Evolutionary conservation across 23 tunicate species (phyloP), one percentile per base, ranked within the genome.

Genomic region (Ascidia mentula): DNA sequence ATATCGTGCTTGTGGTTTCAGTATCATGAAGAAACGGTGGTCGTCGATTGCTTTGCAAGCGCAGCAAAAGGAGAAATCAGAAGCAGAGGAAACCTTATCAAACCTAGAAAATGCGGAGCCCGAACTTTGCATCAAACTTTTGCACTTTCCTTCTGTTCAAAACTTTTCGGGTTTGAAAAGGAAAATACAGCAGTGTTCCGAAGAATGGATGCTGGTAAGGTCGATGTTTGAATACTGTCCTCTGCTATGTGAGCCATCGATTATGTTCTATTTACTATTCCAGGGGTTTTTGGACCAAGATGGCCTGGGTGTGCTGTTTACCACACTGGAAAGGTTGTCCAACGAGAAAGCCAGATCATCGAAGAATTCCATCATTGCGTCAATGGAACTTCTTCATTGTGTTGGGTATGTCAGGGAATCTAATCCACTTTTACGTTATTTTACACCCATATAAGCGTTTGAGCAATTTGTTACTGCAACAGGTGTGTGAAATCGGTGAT

Each of bases 401-500:
- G 98, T 92, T 0, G 98, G 91, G 92, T 88, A 42, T 42, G 53
- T 42, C 15, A 42, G 15, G 65, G 22, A 20, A 53, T 28, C 65
- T 53, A 1, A 5, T 28, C 13, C 2, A 3, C 2, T 53, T 3
- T 53, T 53, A 9, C 65, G 65, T 28, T 9, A 28, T 53, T 20
- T 3, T 6, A 20, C 24, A 28, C 13, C 65, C 24, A 53, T 20
- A 20, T 53, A 5, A 3, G 13, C 24, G 65, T 28, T 28, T 53
- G 65, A 3, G 28, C 13, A 53, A 53, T 53, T 53, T n/a, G n/a
- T n/a, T n/a, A n/a, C 26, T 69, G 22, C 71, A 72, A 3, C 24
- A 88, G 93, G 38, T 95, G 98, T 46, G 95, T 95, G 69, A 87
- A 91, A 77, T 86, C 90, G 18, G 97, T 91, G 59, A 91, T 96